Conservation (phyloP, 2,113 vertebrate genomes). For the Passer montanus region DNA sequence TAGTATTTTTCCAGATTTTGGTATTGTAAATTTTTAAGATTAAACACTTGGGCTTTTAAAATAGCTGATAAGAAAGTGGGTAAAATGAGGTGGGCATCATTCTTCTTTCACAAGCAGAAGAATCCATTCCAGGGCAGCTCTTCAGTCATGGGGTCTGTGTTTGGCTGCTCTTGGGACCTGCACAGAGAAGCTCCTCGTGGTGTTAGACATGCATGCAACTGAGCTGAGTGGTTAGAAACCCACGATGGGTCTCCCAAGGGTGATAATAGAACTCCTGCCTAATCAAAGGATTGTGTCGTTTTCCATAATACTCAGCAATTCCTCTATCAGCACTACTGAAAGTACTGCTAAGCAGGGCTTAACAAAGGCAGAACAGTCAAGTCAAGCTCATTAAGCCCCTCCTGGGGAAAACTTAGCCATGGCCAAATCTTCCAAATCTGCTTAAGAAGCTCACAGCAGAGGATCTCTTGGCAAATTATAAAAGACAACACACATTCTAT, state of each 20-base stretch:
- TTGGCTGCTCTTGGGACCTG: not conserved
- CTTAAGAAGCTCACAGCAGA: not conserved
- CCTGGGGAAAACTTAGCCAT: not conserved
- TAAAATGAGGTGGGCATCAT: not conserved
- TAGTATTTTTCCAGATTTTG: not conserved
- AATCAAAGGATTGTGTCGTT: not conserved
- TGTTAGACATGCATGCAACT: not conserved
- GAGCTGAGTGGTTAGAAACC: not conserved
- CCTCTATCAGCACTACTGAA: not conserved
- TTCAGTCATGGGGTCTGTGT: rapidly evolving
- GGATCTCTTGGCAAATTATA: not conserved
- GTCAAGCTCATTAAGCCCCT: not conserved
- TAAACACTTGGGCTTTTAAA: not conserved
- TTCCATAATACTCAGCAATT: not conserved
- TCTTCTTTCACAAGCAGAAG: not conserved
- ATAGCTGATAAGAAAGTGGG: not conserved
- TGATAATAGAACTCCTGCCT: not conserved
- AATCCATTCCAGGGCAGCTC: not conserved
- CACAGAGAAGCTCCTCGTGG: not conserved
- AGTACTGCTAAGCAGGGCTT: not conserved
- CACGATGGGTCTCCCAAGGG: not conserved
- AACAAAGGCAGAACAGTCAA: not conserved
- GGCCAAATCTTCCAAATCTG: not conserved
- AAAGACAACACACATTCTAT: not conserved
- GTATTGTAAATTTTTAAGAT: not conserved